phyloP scores from a whole-genome alignment of 2,113 vertebrate species.

The Ursus arctos region DNA sequence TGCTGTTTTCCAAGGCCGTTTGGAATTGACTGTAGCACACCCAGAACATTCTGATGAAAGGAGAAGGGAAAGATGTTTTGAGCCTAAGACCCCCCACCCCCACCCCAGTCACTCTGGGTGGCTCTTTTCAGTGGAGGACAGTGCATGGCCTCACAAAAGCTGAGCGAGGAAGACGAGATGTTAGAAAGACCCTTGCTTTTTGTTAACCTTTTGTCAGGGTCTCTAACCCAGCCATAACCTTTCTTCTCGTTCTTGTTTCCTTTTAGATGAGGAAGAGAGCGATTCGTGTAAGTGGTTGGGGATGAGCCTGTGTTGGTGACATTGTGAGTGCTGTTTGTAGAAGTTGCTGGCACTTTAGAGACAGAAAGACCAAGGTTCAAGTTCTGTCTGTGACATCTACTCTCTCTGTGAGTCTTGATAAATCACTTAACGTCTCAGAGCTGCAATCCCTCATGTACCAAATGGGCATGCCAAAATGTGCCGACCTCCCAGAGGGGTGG shows the following conservation, averaged over 20 bases:
- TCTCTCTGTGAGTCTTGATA: neutral
- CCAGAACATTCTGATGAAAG: neutral
- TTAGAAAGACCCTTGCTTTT: neutral
- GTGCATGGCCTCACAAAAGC: no score
- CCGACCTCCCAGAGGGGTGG: neutral
- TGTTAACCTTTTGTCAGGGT: neutral
- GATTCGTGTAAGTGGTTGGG: neutral
- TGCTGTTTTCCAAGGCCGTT: conserved; percentile 29
- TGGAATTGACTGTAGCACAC: neutral
- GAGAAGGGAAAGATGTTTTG: neutral
- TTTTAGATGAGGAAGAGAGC: neutral
- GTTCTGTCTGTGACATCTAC: neutral
- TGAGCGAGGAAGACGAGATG: neutral
- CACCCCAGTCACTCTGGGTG: neutral
- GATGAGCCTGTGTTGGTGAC: neutral
- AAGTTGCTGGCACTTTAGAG: neutral
- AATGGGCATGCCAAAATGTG: neutral
- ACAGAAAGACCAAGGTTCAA: neutral
- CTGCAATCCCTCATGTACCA: conserved; percentile 10
- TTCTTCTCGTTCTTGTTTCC: neutral
- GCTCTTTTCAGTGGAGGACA: neutral
- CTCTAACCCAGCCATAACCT: neutral
- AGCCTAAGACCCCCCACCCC: neutral
- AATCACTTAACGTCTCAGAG: neutral
- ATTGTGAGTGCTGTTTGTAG: neutral